Conservation (phyloP, 2,797 vertebrate genomes). For the Anguilla obscura region DNA sequence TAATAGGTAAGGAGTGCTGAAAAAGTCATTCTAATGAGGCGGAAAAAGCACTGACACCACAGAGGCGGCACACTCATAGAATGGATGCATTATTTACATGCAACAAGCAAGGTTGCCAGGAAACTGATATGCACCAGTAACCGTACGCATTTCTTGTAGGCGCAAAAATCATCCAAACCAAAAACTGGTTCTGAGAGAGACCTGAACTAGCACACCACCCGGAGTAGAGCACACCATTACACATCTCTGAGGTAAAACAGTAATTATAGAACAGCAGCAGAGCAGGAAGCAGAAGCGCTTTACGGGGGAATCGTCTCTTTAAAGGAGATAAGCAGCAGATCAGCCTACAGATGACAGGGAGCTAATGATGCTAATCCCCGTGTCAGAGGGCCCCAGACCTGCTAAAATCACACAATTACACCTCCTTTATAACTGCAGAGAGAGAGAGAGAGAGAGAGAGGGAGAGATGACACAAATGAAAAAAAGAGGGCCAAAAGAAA, state of each 20-base stretch:
- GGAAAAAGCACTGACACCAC: slow-evolving; percentile 22
- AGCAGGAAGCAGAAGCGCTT: slow-evolving; percentile 70
- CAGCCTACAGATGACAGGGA: slow-evolving; percentile 23
- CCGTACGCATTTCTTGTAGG: background rate
- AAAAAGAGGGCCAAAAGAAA: background rate
- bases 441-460: slow-evolving; percentile 19
- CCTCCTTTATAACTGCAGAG: background rate
- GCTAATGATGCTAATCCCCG: slow-evolving; percentile 38
- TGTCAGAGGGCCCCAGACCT: slow-evolving; percentile 32
- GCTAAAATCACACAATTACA: slow-evolving; percentile 25
- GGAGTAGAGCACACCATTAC: slow-evolving; percentile 38
- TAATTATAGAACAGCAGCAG: slow-evolving; percentile 71
- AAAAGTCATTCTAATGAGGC: background rate
- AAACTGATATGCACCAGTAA: background rate
- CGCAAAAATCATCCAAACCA: background rate
- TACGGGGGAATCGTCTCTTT: slow-evolving; percentile 71
- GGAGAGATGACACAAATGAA: background rate
- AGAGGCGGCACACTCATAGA: slow-evolving; percentile 6
- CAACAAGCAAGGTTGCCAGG: background rate
- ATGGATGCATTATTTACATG: background rate
- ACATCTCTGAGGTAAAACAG: slow-evolving; percentile 65
- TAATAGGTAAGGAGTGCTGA: slow-evolving; percentile 18
- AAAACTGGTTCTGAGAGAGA: slow-evolving; percentile 57
- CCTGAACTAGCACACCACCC: slow-evolving; percentile 55
- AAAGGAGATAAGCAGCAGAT: slow-evolving; percentile 69